phyloP scores from a whole-genome alignment of 2,888 invertebrate genomes.

The Leucophora obtusa region DNA sequence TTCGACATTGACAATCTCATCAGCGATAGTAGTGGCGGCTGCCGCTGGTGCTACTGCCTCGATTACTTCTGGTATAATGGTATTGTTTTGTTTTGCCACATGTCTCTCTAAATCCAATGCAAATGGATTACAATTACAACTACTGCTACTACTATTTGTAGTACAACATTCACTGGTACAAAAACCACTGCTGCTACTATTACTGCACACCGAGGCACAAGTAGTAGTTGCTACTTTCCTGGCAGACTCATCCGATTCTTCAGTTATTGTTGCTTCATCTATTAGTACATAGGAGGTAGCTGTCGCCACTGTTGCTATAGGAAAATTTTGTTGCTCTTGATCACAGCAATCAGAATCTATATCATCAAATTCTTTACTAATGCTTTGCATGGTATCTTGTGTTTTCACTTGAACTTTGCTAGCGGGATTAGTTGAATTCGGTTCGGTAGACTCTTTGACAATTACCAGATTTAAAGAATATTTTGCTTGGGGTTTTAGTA shows the following conservation, averaged over 20 bases:
- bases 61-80: constrained; percentile 24
- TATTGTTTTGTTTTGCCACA: constrained; percentile 7
- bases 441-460: constrained; percentile 53
- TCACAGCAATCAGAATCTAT: constrained; percentile 40
- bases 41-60: not conserved
- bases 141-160: constrained; percentile 66
- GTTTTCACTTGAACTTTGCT: not conserved
- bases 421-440: not conserved
- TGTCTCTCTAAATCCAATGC: constrained; percentile 51
- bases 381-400: not conserved
- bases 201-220: constrained; percentile 59
- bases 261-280: not conserved
- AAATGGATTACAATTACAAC: constrained; percentile 64
- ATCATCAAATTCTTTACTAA: constrained; percentile 27
- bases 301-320: not conserved
- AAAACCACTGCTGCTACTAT: constrained; percentile 66
- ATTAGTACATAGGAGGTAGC: not conserved
- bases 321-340: constrained; percentile 13
- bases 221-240: constrained; percentile 17
- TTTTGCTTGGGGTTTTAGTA: constrained; percentile 44
- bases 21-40: constrained; percentile 13
- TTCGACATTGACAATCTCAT: not conserved
- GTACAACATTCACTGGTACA: constrained; percentile 66
- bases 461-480: constrained; percentile 60
- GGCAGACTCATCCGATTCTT: constrained; percentile 20